Percentiles rank a stretch among this genome's conserved stretches.
phyloP scores from a whole-genome alignment of 30 jellyfish, hydroid and myxozoan species.

The Haliclystus octoradiatus region DNA sequence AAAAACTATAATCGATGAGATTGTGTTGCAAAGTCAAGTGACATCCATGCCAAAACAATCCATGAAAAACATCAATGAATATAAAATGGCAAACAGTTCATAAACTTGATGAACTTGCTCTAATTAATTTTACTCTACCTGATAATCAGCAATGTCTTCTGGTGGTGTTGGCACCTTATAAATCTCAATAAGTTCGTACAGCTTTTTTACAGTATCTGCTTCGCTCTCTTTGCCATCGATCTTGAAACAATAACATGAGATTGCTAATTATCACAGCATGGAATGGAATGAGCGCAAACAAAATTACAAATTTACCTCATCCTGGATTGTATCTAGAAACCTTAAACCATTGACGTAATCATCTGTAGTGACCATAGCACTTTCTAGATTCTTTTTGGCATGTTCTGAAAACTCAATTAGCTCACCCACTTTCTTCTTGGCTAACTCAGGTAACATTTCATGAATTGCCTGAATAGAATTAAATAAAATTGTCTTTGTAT shows the following conservation, averaged over 20 bases:
- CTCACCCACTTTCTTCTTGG: slow-evolving; percentile 64
- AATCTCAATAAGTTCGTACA: slow-evolving; percentile 76
- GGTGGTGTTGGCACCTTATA: slow-evolving; percentile 97
- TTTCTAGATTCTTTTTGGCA: slow-evolving; percentile 58
- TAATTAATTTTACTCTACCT: slow-evolving; percentile 53
- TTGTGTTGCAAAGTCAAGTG: background rate
- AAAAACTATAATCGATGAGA: background rate
- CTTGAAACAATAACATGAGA: slow-evolving; percentile 1
- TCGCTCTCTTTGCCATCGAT: slow-evolving; percentile 83
- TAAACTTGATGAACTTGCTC: too few species aligned
- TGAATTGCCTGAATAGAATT: slow-evolving; percentile 48
- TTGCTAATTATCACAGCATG: background rate
- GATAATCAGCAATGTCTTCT: slow-evolving; percentile 93
- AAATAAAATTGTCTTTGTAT: background rate
- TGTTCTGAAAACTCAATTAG: slow-evolving; percentile 68
- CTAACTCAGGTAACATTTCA: slow-evolving; percentile 77
- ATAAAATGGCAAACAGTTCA: too few species aligned
- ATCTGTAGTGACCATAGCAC: slow-evolving; percentile 46
- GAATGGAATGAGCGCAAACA: background rate
- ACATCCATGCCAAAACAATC: too few species aligned
- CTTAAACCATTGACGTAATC: slow-evolving; percentile 70
- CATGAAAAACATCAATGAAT: too few species aligned
- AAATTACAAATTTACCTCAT: slow-evolving; percentile 29
- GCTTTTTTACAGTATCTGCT: slow-evolving; percentile 72
- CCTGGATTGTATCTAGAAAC: slow-evolving; percentile 81